phyloP scores from a whole-genome alignment of 2,888 invertebrate species.

The Unio delphinus region DNA sequence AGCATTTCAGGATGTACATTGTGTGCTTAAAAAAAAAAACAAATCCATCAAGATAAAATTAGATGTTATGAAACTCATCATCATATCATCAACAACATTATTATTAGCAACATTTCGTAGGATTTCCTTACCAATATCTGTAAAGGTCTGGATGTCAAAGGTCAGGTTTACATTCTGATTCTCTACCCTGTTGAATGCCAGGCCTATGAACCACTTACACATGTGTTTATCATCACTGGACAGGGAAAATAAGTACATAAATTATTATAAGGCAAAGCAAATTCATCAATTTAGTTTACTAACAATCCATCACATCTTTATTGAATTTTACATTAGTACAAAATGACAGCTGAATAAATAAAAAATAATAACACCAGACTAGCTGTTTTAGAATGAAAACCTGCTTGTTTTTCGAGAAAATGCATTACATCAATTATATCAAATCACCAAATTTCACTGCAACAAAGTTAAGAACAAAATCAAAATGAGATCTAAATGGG shows the following conservation, averaged over 20 bases:
- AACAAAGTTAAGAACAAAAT: too few relatives aligned
- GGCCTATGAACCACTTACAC: constrained; percentile 98
- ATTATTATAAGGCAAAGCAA: neutral
- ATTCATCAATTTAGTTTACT: too few relatives aligned
- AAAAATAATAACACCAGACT: neutral
- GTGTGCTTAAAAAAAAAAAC: too few relatives aligned
- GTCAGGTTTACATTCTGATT: constrained; percentile 94
- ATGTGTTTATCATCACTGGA: constrained; percentile 76
- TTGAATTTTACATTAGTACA: neutral
- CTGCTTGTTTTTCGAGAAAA: too few relatives aligned
- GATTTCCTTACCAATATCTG: constrained; percentile 81
- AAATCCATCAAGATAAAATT: too few relatives aligned
- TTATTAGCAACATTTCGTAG: neutral
- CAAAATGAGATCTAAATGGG: too few relatives aligned
- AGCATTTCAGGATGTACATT: too few relatives aligned
- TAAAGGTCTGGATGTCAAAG: constrained; percentile 91
- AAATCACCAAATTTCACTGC: too few relatives aligned
- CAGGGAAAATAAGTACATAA: constrained; percentile 26
- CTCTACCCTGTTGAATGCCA: constrained; percentile 89
- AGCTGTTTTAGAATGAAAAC: too few relatives aligned
- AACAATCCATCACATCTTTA: too few relatives aligned
- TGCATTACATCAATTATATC: too few relatives aligned
- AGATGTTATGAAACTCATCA: neutral
- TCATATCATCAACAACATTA: neutral
- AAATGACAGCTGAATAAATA: neutral